These are phyloP conservation scores for Fopius arisanus DNA, from an alignment of 1,140 invertebrate species.

Conservation along the genomic window DNA sequence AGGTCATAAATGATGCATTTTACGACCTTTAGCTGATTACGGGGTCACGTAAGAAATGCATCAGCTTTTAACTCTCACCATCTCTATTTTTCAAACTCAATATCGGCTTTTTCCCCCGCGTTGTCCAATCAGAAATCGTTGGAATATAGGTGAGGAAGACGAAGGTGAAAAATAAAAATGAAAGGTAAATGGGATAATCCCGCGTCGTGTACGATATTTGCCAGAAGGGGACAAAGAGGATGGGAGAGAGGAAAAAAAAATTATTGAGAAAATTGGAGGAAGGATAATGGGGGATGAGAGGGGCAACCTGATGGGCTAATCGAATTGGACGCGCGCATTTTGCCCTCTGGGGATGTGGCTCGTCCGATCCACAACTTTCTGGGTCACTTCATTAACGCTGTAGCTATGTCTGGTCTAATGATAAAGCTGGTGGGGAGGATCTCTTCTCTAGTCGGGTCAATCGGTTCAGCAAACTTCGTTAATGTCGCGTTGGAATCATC, in stretches of 20 bases:
- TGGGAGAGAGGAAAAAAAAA: not conserved
- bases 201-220: not conserved
- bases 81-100: not conserved
- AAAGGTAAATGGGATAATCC: conserved; percentile 6
- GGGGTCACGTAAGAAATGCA: not conserved
- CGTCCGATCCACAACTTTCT: conserved; percentile 30
- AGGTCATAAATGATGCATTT: conserved; percentile 13
- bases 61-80: not conserved
- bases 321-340: conserved; percentile 19
- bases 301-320: conserved; percentile 10
- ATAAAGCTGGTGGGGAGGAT: not conserved
- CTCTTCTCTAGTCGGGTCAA: conserved; percentile 24
- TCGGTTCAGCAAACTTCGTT: conserved; percentile 39
- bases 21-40: not conserved
- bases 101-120: not conserved
- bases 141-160: conserved; percentile 14
- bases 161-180: not conserved
- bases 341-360: conserved; percentile 13
- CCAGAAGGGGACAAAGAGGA: not conserved
- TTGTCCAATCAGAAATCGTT: not conserved
- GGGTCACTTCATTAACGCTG: conserved; percentile 36
- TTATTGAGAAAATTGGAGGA: not conserved
- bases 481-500: conserved; percentile 14
- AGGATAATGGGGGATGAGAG: conserved; percentile 5
- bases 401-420: conserved; percentile 27